These are phyloP conservation scores for Drosophila tristis DNA, from an alignment of 1,140 invertebrate genomes.

Conservation along the genomic window DNA sequence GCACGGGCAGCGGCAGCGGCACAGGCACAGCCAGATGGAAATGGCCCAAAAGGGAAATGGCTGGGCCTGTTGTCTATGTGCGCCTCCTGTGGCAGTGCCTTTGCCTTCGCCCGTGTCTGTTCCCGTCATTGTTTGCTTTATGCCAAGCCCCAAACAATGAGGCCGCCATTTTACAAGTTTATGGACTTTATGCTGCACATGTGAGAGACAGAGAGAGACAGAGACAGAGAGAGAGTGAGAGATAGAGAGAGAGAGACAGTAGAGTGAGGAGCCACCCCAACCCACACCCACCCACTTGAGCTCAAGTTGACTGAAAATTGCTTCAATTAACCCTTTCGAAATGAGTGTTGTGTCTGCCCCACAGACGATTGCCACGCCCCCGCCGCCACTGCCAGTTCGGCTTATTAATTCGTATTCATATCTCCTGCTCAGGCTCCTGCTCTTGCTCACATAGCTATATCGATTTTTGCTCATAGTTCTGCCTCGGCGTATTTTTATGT, in stretches of 20 bases:
- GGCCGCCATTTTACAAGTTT: slow-evolving; percentile 56
- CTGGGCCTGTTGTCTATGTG: slow-evolving; percentile 4
- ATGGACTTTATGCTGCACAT: slow-evolving; percentile 56
- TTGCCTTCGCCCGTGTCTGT: too few relatives aligned
- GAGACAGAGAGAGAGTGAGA: too few relatives aligned
- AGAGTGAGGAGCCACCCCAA: background rate
- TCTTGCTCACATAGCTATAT: too few relatives aligned
- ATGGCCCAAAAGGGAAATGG: slow-evolving; percentile 14
- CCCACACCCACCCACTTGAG: slow-evolving; percentile 21
- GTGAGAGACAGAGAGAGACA: slow-evolving; percentile 4
- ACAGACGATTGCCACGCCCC: too few relatives aligned
- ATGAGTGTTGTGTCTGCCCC: background rate
- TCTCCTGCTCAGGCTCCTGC: too few relatives aligned
- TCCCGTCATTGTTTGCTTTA: slow-evolving; percentile 49
- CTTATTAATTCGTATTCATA: slow-evolving; percentile 10
- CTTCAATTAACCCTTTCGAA: slow-evolving; percentile 63
- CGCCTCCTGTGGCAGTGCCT: background rate
- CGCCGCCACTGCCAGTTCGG: background rate
- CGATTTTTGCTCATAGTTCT: too few relatives aligned
- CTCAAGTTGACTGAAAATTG: slow-evolving; percentile 61
- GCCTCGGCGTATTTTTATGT: too few relatives aligned
- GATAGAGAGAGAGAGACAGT: too few relatives aligned
- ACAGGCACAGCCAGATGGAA: background rate
- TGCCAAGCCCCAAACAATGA: slow-evolving; percentile 10
- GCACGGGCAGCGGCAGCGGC: too few relatives aligned